Base-by-base conservation (phyloP, 2,113 vertebrate species). In the Paralichthys olivaceus region DNA sequence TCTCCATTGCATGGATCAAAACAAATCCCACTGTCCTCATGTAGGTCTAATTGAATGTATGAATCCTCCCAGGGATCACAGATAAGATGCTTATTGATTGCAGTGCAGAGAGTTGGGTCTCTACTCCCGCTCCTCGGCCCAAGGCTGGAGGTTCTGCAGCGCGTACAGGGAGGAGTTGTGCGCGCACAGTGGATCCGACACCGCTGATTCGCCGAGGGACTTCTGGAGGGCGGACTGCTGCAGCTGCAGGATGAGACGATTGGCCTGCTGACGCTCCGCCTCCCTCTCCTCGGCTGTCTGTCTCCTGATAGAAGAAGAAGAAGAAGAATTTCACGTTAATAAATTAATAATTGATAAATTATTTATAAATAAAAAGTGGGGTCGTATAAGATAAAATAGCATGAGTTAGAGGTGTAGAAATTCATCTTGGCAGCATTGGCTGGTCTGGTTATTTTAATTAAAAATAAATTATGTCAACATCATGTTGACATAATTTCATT, bases 191-290 rank as follows among this genome's bases (percentile, higher is more conserved):
- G 97, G 97, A 90, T 99, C 98, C 0, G 96, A 95, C 25, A 96
- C 95, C 78, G 95, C 94, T 32, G 97, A 97, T 92, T 99, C 96
- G 71, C 96, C 94, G 87, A 99, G 95, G 62, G 97, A 97, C 91
- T 99, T 99, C 90, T 98, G 98, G 89, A 99, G 98, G 87, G 97
- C 97, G 87, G 98, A 97, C 81, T 98, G 96, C 92, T 99, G 98
- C 88, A 99, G 91, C 91, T 99, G 98, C 90, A 99, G 95, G 87
- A 99, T 96, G 86, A 99, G 98, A 28, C 98, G 96, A 90, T 98
- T 99, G 13, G 98, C 98, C 90, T 99, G 98, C 88, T 99, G 98
- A 73, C 98, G 94, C 91, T 99, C 98, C 0, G 98, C 98, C 91
- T 99, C 98, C 9, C 98, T 88, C 86, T 99, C 98, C 83, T 99